A percentile compares a stretch with the other conserved stretches of the same genome.
These are phyloP conservation scores for Allobates femoralis DNA, from an alignment of 2,797 vertebrate genomes.

Conservation along the genomic window DNA sequence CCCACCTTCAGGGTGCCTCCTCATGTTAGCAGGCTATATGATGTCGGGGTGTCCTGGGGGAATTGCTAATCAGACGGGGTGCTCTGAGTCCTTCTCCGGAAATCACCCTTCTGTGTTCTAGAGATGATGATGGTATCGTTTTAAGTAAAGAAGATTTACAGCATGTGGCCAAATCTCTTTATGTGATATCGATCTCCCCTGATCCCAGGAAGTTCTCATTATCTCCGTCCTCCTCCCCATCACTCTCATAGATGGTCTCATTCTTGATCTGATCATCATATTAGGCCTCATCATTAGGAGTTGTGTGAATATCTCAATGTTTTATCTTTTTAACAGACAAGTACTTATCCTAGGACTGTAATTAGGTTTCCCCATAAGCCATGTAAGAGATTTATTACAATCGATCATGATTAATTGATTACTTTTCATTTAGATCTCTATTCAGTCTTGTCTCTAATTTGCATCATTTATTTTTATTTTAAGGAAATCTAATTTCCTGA, in stretches of 20 bases:
- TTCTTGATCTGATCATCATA: neutral
- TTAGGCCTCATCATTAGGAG: neutral
- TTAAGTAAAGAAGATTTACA: neutral
- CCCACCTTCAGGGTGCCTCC: too few relatives aligned
- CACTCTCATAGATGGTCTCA: neutral
- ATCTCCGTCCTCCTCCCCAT: neutral
- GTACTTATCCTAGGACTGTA: neutral
- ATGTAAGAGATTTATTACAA: neutral
- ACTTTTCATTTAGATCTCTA: neutral
- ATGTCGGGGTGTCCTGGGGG: too few relatives aligned
- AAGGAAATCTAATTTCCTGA: neutral
- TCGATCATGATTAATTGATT: neutral
- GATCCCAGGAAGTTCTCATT: neutral
- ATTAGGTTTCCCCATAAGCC: neutral
- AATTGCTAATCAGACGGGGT: neutral
- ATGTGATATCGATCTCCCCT: neutral
- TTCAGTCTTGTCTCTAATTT: neutral
- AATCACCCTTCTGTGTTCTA: neutral
- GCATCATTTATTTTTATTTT: neutral
- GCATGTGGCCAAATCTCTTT: neutral
- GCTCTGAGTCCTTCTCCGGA: too few relatives aligned
- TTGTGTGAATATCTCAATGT: neutral
- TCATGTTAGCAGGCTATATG: too few relatives aligned
- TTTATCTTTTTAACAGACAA: neutral
- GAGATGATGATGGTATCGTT: neutral